phyloP scores from a whole-genome alignment of 1,140 invertebrate genomes.

The Propsilocerus akamusi region DNA sequence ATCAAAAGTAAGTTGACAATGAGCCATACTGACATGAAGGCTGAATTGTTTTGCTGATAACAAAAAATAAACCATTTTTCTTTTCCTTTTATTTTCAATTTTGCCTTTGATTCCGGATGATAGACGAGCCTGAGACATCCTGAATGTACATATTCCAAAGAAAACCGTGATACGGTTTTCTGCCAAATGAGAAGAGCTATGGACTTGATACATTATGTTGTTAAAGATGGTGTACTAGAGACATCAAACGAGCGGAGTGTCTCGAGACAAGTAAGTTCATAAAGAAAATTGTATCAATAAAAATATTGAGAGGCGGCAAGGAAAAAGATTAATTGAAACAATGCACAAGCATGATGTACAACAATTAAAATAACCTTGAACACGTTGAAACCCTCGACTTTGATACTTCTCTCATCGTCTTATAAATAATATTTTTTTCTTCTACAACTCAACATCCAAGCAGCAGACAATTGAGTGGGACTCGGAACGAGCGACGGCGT shows the following conservation, averaged over 20 bases:
- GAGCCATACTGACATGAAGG: neutral
- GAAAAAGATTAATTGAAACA: no score
- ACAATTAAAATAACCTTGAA: no score
- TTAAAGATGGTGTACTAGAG: constrained; percentile 77
- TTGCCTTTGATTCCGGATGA: constrained; percentile 4
- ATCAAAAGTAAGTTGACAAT: constrained; percentile 51
- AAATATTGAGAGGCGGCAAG: no score
- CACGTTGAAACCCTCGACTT: no score
- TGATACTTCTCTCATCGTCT: no score
- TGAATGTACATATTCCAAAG: constrained; percentile 75
- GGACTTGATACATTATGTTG: constrained; percentile 93
- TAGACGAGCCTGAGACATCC: constrained; percentile 84
- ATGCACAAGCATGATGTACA: no score
- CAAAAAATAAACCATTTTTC: neutral
- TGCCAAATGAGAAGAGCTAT: constrained; percentile 93
- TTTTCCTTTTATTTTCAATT: neutral
- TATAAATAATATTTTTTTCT: no score
- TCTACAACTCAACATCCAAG: no score
- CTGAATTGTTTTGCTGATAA: neutral
- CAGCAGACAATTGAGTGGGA: constrained; percentile 32
- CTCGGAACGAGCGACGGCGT: constrained; percentile 47
- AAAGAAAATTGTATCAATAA: no score
- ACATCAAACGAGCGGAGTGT: constrained; percentile 13
- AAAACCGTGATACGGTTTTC: constrained; percentile 93
- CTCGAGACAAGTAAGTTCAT: constrained; percentile 16